Evolutionary conservation across 1,140 invertebrate genomes (phyloP).

Genomic region (Chymomyza costata): DNA sequence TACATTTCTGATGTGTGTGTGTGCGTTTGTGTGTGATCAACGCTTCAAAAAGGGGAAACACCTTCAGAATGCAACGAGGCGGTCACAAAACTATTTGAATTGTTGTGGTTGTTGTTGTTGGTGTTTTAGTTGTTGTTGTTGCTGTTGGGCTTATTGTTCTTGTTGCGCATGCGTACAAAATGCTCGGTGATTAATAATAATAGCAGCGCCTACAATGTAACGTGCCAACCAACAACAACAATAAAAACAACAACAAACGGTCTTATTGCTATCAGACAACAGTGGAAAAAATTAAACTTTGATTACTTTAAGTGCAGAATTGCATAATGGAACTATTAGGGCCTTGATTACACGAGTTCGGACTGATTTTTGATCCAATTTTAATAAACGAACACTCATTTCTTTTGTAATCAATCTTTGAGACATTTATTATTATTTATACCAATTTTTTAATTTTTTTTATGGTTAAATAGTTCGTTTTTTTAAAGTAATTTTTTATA

Average conservation of each 20-base stretch:
- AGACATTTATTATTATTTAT: too few species aligned
- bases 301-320: background rate
- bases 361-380: too few species aligned
- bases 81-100: conserved; percentile 51
- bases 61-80: conserved; percentile 70
- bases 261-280: conserved; percentile 1
- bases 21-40: conserved; percentile 16
- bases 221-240: conserved; percentile 9
- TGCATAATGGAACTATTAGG: background rate
- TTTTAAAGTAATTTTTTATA: too few species aligned
- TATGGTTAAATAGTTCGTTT: too few species aligned
- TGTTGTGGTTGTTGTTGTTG: conserved; percentile 42
- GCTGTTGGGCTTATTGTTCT: conserved; percentile 34
- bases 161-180: conserved; percentile 70
- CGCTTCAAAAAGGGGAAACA: conserved; percentile 43
- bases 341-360: too few species aligned
- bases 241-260: conserved; percentile 24
- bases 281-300: background rate
- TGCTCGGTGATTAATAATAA: conserved; percentile 74
- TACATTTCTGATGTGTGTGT: conserved; percentile 6
- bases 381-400: too few species aligned
- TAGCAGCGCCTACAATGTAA: conserved; percentile 58
- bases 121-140: conserved; percentile 46
- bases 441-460: too few species aligned
- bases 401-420: too few species aligned